phyloP scores from a whole-genome alignment of 2,797 vertebrate species.

The Florisuga fusca region DNA sequence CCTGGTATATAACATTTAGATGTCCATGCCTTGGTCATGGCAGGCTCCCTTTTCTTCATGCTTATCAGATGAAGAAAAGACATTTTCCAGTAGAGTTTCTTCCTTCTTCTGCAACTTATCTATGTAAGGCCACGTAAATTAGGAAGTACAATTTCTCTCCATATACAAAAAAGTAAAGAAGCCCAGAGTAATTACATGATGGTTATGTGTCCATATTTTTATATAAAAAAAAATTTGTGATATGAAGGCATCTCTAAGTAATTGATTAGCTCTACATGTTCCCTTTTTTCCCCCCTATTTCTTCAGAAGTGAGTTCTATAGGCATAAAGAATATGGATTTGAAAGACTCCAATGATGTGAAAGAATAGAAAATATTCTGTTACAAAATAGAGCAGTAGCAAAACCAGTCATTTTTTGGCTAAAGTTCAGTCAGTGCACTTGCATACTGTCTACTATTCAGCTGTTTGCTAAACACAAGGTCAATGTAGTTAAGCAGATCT shows the following conservation, averaged over 20 bases:
- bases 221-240: not conserved
- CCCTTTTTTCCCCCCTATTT: not conserved
- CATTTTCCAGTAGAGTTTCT: not conserved
- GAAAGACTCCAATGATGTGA: not conserved
- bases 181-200: not conserved
- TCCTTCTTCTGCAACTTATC: not conserved
- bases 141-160: not conserved
- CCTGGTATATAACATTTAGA: not conserved
- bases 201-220: not conserved
- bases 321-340: not conserved
- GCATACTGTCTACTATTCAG: not conserved
- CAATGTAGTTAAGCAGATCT: accelerated
- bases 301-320: not conserved
- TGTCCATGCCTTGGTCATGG: not conserved
- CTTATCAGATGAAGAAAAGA: not conserved
- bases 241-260: not conserved
- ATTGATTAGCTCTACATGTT: not conserved
- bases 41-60: not conserved
- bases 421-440: not conserved
- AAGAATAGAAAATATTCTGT: not conserved
- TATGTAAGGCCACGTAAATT: not conserved
- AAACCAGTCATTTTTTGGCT: not conserved
- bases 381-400: not conserved
- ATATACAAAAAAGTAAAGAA: not conserved
- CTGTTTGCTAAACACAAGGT: not conserved